A percentile compares a stretch with the other conserved stretches of the same genome.
Conservation (phyloP, 2,113 vertebrate genomes). For the Eidolon helvum region DNA sequence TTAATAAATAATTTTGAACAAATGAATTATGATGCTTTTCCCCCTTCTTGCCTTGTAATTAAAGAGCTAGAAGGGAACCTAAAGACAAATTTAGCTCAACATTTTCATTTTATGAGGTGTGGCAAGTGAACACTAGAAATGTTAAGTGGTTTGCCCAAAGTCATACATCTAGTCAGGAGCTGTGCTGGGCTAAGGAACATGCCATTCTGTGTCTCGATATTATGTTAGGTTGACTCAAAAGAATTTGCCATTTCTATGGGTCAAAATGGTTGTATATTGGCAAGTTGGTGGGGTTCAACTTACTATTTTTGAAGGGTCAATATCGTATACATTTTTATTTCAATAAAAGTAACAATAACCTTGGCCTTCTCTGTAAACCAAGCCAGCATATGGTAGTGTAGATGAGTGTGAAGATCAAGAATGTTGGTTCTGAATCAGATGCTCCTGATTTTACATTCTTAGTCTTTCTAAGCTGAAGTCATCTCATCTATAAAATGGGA, state of each 20-base stretch:
- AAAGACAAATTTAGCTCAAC: not conserved
- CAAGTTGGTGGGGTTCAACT: not conserved
- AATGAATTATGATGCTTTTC: not conserved
- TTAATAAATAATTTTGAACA: not conserved
- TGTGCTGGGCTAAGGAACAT: not conserved
- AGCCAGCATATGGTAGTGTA: not conserved
- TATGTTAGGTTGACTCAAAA: not conserved
- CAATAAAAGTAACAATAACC: not conserved
- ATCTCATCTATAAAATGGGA: not conserved
- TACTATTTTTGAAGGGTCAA: not conserved
- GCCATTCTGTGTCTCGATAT: not conserved
- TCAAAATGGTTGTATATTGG: not conserved
- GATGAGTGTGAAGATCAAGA: not conserved
- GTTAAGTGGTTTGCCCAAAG: not conserved
- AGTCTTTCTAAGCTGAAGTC: not conserved
- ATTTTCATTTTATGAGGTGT: not conserved
- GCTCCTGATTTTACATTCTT: not conserved
- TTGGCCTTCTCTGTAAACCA: constrained; percentile 18
- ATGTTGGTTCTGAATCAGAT: not conserved
- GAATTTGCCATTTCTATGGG: not conserved
- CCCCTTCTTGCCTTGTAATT: not conserved
- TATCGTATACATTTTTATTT: not conserved
- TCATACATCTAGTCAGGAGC: not conserved
- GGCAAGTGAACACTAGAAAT: not conserved
- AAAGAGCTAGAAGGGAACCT: not conserved